These are phyloP conservation scores for Eucriotettix oculatus DNA, from an alignment of 2,888 invertebrate species.

Conservation along the genomic window DNA sequence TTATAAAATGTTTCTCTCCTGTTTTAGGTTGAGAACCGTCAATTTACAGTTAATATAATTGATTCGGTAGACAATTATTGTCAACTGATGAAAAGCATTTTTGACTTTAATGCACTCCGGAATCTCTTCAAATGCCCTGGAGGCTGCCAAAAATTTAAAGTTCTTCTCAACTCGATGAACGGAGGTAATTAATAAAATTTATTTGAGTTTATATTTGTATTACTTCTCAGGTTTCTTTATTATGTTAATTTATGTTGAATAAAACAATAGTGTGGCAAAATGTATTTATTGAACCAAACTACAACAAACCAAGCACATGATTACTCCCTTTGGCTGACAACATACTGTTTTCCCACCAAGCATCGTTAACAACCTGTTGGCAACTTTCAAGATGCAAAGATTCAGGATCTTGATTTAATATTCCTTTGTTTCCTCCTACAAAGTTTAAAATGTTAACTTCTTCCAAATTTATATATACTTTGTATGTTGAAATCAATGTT, in stretches of 20 bases:
- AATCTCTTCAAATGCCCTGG: constrained; percentile 50
- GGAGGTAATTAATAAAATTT: constrained; percentile 46
- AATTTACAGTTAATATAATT: constrained; percentile 73
- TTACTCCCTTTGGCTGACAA: no score
- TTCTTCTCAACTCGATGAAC: constrained; percentile 86
- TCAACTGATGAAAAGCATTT: constrained; percentile 84
- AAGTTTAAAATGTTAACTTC: no score
- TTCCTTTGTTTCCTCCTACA: no score
- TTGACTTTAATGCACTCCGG: constrained; percentile 75
- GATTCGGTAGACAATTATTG: constrained; percentile 85
- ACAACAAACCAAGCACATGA: no score
- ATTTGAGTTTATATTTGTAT: constrained; percentile 2
- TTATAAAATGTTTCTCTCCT: not conserved
- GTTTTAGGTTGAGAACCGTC: constrained; percentile 44
- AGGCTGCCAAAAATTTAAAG: constrained; percentile 48
- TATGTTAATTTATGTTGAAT: not conserved
- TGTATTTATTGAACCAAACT: no score
- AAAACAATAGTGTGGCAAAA: no score
- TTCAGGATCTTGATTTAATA: no score
- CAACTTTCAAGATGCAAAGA: no score
- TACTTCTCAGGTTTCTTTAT: not conserved
- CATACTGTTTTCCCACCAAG: no score
- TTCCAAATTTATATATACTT: no score
- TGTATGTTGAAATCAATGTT: no score
- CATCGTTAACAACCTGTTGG: no score